Base-by-base conservation (phyloP, 2,888 invertebrate genomes). In the Agonopterix subpropinquella region DNA sequence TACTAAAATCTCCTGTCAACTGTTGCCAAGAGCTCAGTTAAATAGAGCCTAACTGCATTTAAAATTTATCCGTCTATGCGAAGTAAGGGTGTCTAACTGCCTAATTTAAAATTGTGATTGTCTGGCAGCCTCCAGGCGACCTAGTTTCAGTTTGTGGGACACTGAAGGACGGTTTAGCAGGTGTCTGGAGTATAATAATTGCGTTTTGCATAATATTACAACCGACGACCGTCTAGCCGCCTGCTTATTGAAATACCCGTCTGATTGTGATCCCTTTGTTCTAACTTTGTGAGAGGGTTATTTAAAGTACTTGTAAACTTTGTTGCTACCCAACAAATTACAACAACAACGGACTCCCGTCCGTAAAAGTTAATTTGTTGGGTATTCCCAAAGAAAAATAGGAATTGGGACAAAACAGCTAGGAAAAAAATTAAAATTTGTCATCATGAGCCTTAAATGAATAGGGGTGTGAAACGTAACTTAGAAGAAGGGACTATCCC, bases 41-140 rank as follows among this genome's bases (percentile, higher is more conserved):
- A 53, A 55, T 43, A 49, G 11, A 36, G 41, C 28, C 13, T 45
- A 45, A 44, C 36, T 47, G 47, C 47, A 50, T 50, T 50, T 44
- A 47, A 44, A 50, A 50, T 50, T 50, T 28, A 58, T 58, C 57
- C 51, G 62, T 58, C 55, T 58, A 52, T 58, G 53, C 47, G 56
- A 61, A 60, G 61, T 64, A 67, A 76, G 71, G 75, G 70, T 67
- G 65, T 62, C 77, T 83, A 77, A 87, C 86, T 67, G 65, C 62
- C 77, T 83, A 77, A 87, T 86, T 86, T 85, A 75, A 83, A 85
- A 83, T 85, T 80, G 77, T 84, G 83, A 85, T 85, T 78, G 85
- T 86, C 85, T 83, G 80, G 76, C 69, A 75, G 75, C 76, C 80
- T 77, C 66, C 73, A 65, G 71, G 47, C 74, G 87, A 83, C 87